These are phyloP conservation scores for Polymixis flavicincta DNA, from an alignment of 2,888 invertebrate species.

Conservation along the genomic window DNA sequence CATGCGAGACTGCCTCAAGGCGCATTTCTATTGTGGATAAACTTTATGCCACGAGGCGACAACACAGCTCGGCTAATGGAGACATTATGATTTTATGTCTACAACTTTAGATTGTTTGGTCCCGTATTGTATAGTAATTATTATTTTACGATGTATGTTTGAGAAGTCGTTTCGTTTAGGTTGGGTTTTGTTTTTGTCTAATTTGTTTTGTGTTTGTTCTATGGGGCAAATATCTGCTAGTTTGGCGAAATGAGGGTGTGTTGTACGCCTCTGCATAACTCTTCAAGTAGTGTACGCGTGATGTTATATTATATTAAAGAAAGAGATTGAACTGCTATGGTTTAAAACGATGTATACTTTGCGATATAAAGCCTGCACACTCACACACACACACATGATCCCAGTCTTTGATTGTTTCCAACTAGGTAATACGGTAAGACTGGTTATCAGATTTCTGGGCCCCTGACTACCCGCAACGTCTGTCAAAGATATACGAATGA, in stretches of 20 bases:
- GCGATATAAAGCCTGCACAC: neutral
- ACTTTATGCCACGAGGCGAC: conserved; percentile 69
- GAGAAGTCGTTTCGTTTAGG: conserved; percentile 55
- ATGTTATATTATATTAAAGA: neutral
- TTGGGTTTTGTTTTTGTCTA: conserved; percentile 53
- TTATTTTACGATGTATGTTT: conserved; percentile 64
- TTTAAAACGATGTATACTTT: neutral
- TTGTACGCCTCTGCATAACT: neutral
- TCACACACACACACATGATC: neutral
- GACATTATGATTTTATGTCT: conserved; percentile 66
- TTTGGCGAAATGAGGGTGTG: neutral
- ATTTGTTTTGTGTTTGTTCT: conserved; percentile 22
- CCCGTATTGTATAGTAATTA: conserved; percentile 65
- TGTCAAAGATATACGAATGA: no score
- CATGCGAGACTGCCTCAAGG: conserved; percentile 69
- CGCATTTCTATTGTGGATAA: conserved; percentile 71
- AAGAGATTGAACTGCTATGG: neutral
- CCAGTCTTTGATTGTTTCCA: no score
- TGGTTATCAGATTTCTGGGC: no score
- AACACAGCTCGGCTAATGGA: conserved; percentile 61
- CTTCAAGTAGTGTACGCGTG: no score
- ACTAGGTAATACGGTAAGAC: no score
- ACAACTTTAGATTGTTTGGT: conserved; percentile 64
- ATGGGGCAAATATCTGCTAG: neutral
- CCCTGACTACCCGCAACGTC: no score